These are phyloP conservation scores for Augochlorella aurata DNA, from an alignment of 2,888 invertebrate genomes.

Conservation along the genomic window DNA sequence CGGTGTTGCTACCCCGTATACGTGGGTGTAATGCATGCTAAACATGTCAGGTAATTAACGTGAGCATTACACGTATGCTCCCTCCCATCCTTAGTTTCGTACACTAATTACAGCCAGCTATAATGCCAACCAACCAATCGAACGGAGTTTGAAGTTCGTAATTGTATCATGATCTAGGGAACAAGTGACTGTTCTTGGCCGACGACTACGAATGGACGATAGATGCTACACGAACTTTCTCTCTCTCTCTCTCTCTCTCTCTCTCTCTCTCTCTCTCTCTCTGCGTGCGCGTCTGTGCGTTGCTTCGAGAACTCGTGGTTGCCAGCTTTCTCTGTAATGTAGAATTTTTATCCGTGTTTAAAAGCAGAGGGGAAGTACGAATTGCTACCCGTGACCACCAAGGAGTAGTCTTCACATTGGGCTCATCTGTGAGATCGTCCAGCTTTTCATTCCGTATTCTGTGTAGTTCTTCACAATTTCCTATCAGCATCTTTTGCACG, in stretches of 20 bases:
- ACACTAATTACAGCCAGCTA: slow-evolving; percentile 62
- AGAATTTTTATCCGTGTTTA: background rate
- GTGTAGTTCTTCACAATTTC: too few relatives aligned
- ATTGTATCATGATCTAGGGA: slow-evolving; percentile 35
- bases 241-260: too few relatives aligned
- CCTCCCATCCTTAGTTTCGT: slow-evolving; percentile 46
- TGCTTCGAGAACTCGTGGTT: background rate
- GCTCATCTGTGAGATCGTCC: too few relatives aligned
- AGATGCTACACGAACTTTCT: too few relatives aligned
- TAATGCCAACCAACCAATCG: slow-evolving; percentile 54
- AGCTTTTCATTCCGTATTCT: too few relatives aligned
- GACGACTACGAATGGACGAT: background rate
- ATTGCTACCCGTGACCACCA: background rate
- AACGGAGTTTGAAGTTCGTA: slow-evolving; percentile 49
- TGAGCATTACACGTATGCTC: slow-evolving; percentile 71
- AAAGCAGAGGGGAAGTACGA: background rate
- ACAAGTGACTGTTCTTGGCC: slow-evolving; percentile 17
- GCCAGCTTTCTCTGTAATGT: background rate
- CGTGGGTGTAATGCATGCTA: slow-evolving; percentile 77
- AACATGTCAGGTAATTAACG: slow-evolving; percentile 77
- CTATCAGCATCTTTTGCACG: too few relatives aligned
- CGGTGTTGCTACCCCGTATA: slow-evolving; percentile 58
- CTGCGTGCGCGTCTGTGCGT: background rate
- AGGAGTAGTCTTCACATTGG: too few relatives aligned
- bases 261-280: too few relatives aligned